Evolutionary conservation across 2,113 vertebrate genomes (phyloP).

Genomic region (Nesospiza acunhae): DNA sequence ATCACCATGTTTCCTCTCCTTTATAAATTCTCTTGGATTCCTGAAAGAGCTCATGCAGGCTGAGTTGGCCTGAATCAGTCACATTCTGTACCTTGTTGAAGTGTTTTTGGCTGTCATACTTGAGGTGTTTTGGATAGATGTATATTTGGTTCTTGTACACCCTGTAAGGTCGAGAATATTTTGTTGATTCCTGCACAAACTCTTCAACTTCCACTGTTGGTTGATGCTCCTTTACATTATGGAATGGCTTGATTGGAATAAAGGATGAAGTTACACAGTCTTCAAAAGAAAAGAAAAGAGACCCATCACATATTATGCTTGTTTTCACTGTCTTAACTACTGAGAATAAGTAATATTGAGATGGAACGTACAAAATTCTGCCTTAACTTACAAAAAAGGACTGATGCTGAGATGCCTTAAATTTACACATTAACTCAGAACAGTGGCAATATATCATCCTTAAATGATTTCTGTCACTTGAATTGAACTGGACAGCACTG

Average conservation of each 20-base stretch:
- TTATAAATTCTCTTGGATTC: neutral
- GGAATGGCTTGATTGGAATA: slow-evolving; percentile 92
- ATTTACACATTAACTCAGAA: neutral
- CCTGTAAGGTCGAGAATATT: slow-evolving; percentile 89
- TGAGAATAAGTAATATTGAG: neutral
- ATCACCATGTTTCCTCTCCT: neutral
- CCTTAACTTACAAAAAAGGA: neutral
- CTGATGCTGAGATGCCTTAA: neutral
- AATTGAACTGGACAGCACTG: neutral
- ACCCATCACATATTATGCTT: neutral
- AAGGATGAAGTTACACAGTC: slow-evolving; percentile 96
- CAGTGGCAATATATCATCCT: neutral
- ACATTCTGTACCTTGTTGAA: slow-evolving; percentile 88
- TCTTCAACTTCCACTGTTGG: slow-evolving; percentile 95
- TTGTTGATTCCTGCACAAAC: slow-evolving; percentile 89
- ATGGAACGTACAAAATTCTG: neutral
- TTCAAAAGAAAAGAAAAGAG: slow-evolving; percentile 75
- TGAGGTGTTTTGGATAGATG: slow-evolving; percentile 95
- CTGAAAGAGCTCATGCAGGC: neutral
- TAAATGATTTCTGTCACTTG: neutral
- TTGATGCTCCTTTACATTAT: slow-evolving; percentile 78
- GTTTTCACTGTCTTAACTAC: neutral
- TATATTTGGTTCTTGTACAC: slow-evolving; percentile 98
- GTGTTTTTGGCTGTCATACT: slow-evolving; percentile 96
- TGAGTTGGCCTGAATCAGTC: neutral